A percentile compares a stretch with the other conserved stretches of the same genome.
These are phyloP conservation scores for Hetaerina titia DNA, from an alignment of 2,888 invertebrate genomes.

Conservation along the genomic window DNA sequence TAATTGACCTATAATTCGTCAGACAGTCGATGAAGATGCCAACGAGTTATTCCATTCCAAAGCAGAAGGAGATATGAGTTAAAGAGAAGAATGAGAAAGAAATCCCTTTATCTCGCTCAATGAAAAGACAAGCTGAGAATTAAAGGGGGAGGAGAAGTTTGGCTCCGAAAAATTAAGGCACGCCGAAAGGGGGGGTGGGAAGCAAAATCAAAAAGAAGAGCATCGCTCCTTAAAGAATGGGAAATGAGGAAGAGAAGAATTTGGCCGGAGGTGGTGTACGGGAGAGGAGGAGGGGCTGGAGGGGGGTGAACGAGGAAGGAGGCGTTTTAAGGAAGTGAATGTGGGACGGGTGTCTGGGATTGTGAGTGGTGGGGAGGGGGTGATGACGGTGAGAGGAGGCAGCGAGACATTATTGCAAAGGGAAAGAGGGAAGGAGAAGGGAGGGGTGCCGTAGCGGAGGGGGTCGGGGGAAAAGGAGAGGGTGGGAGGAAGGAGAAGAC, in stretches of 20 bases:
- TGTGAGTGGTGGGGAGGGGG: neutral
- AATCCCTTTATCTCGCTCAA: constrained; percentile 52
- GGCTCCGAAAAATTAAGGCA: constrained; percentile 30
- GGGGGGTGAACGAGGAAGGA: constrained; percentile 1
- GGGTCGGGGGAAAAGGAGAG: neutral
- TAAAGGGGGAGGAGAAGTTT: constrained; percentile 30
- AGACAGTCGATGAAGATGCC: constrained; percentile 41
- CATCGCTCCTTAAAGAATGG: constrained; percentile 43
- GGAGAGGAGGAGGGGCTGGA: neutral
- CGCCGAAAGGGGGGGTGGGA: neutral
- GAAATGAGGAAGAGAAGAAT: constrained; percentile 42
- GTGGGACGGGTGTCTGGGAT: constrained; percentile 3
- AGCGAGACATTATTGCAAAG: constrained; percentile 31
- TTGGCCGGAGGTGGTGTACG: neutral
- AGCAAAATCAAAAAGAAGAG: constrained; percentile 27
- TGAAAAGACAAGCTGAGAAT: constrained; percentile 46
- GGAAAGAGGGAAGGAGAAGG: neutral
- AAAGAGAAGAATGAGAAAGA: constrained; percentile 8
- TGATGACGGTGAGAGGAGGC: neutral
- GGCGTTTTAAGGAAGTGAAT: constrained; percentile 34
- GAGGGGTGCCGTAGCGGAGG: neutral
- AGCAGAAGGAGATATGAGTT: constrained; percentile 34
- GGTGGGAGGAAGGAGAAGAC: neutral
- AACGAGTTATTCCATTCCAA: neutral
- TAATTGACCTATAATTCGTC: constrained; percentile 43